These are phyloP conservation scores for Cyclina sinensis DNA, from an alignment of 1,140 invertebrate species.

Conservation along the genomic window DNA sequence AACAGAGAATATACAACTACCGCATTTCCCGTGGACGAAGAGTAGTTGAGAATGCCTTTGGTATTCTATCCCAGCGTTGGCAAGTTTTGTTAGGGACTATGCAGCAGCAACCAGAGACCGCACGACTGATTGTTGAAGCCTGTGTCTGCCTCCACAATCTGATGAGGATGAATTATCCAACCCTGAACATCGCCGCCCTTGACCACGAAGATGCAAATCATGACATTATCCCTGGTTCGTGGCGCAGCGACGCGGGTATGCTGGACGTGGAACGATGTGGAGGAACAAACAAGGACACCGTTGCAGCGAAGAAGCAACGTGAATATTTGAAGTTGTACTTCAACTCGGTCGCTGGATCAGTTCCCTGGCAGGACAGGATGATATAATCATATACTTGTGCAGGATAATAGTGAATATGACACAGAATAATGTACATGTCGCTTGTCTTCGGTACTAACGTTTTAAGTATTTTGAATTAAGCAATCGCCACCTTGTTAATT, in stretches of 20 bases:
- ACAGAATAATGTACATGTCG: not conserved
- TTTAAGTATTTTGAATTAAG: not conserved
- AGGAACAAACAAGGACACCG: slow-evolving; percentile 40
- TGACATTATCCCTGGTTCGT: slow-evolving; percentile 32
- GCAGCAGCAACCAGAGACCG: slow-evolving; percentile 31
- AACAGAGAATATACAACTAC: not conserved
- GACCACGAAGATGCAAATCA: slow-evolving; percentile 43
- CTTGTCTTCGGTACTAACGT: not conserved
- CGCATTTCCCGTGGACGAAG: not conserved
- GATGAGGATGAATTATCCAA: not conserved
- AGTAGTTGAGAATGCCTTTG: no score
- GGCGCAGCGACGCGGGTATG: not conserved
- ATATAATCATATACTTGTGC: not conserved
- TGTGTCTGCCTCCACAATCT: not conserved
- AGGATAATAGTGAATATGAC: slow-evolving; percentile 11
- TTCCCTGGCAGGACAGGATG: slow-evolving; percentile 38
- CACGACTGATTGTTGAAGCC: not conserved
- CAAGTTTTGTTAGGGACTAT: slow-evolving; percentile 28
- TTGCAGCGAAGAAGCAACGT: slow-evolving; percentile 47
- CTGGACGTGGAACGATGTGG: slow-evolving; percentile 27
- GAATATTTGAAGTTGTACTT: slow-evolving; percentile 21
- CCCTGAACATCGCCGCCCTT: not conserved
- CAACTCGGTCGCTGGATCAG: slow-evolving; percentile 17
- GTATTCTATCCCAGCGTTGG: slow-evolving; percentile 84
- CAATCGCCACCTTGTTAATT: not conserved